Evolutionary conservation across 2,888 invertebrate genomes (phyloP).

Genomic region (Epinotia nisella): DNA sequence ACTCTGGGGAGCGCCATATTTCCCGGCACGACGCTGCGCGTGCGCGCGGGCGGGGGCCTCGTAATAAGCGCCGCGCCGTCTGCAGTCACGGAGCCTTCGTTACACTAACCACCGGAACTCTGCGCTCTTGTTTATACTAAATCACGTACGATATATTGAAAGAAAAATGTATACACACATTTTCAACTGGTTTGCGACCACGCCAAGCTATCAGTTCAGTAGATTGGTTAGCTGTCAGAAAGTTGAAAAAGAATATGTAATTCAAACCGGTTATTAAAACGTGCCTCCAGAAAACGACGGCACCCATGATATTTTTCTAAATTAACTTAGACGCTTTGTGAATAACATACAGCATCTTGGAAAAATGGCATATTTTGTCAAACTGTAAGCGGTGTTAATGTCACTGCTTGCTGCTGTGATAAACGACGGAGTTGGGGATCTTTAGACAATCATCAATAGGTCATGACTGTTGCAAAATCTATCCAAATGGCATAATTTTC

Average conservation of each 20-base stretch:
- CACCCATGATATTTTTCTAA: background rate
- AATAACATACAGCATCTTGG: background rate
- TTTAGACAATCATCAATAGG: background rate
- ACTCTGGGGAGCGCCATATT: slow-evolving; percentile 10
- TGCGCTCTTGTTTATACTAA: slow-evolving; percentile 30
- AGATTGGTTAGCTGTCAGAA: background rate
- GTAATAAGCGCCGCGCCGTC: slow-evolving; percentile 48
- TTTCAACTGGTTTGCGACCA: background rate
- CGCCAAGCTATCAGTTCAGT: background rate
- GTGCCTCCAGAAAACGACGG: no score
- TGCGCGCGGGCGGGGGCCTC: slow-evolving; percentile 39
- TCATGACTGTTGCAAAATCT: slow-evolving; percentile 3
- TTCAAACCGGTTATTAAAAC: no score
- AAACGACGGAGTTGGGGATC: background rate
- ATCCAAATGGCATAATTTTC: slow-evolving; percentile 17
- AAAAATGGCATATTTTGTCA: background rate
- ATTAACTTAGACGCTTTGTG: background rate
- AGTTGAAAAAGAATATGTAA: background rate
- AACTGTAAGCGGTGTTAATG: background rate
- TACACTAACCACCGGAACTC: slow-evolving; percentile 42
- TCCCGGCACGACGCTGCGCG: slow-evolving; percentile 40
- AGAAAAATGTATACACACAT: background rate
- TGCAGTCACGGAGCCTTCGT: slow-evolving; percentile 47
- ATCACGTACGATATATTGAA: slow-evolving; percentile 18
- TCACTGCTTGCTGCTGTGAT: background rate